phyloP scores from a whole-genome alignment of 2,888 invertebrate species.

The Notocelia uddmanniana region DNA sequence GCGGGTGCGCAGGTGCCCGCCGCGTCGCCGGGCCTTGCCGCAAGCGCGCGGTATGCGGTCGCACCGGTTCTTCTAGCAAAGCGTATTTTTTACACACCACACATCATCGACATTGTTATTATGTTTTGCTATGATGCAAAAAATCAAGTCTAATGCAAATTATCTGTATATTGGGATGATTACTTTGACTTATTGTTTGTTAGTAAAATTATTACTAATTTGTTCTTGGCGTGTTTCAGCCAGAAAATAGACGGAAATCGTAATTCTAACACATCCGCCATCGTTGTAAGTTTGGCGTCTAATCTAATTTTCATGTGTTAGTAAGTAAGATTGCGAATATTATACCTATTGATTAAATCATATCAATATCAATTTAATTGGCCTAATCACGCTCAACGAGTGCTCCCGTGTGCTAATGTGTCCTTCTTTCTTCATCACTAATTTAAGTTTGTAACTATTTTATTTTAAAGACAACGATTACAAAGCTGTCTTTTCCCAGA shows the following conservation, averaged over 20 bases:
- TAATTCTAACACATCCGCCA: too few species aligned
- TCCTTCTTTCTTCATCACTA: not conserved
- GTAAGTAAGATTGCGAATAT: too few species aligned
- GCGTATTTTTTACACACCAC: conserved; percentile 82
- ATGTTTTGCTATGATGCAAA: conserved; percentile 82
- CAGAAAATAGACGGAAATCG: not conserved
- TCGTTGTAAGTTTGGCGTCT: too few species aligned
- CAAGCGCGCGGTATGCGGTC: conserved; percentile 82
- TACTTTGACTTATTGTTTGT: conserved; percentile 23
- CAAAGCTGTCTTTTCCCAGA: not conserved
- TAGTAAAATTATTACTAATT: conserved; percentile 1
- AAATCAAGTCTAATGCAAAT: conserved; percentile 61
- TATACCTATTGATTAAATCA: too few species aligned
- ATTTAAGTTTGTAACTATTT: not conserved
- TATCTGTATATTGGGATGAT: conserved; percentile 27
- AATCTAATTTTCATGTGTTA: too few species aligned
- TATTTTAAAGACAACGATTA: not conserved
- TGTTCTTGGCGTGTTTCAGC: not conserved
- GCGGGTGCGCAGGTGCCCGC: conserved; percentile 52
- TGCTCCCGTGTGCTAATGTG: not conserved
- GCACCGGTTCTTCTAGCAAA: conserved; percentile 84
- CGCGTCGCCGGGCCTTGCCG: conserved; percentile 77
- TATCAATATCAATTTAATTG: too few species aligned
- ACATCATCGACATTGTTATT: conserved; percentile 83
- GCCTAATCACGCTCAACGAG: too few species aligned